A percentile compares a stretch with the other conserved stretches of the same genome.
These are phyloP conservation scores for Vimba vimba DNA, from an alignment of 2,113 vertebrate genomes.

Conservation along the genomic window DNA sequence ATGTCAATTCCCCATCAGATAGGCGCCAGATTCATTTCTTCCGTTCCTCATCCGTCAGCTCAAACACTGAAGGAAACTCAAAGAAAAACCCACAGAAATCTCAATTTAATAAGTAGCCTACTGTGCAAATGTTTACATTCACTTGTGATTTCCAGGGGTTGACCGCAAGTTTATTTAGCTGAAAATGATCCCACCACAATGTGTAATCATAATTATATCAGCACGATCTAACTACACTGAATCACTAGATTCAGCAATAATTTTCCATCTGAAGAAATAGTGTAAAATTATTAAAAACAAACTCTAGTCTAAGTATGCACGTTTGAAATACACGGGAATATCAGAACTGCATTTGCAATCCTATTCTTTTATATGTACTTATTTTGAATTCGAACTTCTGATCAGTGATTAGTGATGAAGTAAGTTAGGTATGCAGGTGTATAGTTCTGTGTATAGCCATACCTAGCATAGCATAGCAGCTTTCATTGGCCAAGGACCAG, in stretches of 20 bases:
- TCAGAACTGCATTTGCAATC: neutral
- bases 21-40: neutral
- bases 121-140: constrained; percentile 36
- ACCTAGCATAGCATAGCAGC: too few relatives aligned
- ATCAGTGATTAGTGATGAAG: too few relatives aligned
- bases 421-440: neutral
- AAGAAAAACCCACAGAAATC: constrained; percentile 40
- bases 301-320: neutral
- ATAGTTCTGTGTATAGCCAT: too few relatives aligned
- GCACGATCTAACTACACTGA: neutral
- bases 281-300: constrained; percentile 12
- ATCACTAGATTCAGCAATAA: constrained; percentile 3
- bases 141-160: neutral
- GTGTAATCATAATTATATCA: constrained; percentile 3
- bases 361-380: neutral
- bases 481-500: too few relatives aligned
- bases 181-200: neutral
- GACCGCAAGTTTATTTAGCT: neutral
- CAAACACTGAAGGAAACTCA: constrained; percentile 47
- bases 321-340: neutral
- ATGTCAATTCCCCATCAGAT: neutral
- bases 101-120: constrained; percentile 45
- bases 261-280: neutral
- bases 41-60: neutral
- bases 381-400: neutral